A percentile compares a stretch with the other conserved stretches of the same genome.
Evolutionary conservation across 1,140 invertebrate species (phyloP).

Genomic region (Lucilia sericata): DNA sequence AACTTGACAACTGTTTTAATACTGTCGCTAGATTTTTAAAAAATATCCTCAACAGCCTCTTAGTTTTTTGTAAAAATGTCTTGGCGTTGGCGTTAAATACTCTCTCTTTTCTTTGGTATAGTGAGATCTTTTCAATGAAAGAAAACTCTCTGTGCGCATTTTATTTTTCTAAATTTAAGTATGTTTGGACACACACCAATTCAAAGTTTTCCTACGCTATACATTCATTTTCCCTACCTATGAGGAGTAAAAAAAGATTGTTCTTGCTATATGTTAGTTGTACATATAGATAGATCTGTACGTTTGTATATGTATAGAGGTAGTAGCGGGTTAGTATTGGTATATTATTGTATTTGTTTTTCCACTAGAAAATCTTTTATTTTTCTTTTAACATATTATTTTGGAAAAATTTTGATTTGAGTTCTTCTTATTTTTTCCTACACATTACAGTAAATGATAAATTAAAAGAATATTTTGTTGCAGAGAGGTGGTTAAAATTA

Average conservation of each 20-base stretch:
- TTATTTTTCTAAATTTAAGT: conserved; percentile 6
- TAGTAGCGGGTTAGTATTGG: too few relatives aligned
- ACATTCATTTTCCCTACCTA: neutral
- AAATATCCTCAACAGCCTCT: conserved; percentile 35
- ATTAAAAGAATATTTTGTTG: neutral
- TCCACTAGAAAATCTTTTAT: neutral
- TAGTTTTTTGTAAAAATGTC: neutral
- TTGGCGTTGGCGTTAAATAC: conserved; percentile 25
- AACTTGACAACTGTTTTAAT: conserved; percentile 38
- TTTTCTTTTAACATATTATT: neutral
- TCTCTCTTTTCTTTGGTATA: neutral
- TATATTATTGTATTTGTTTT: neutral
- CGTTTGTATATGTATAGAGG: too few relatives aligned
- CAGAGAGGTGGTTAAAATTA: too few relatives aligned
- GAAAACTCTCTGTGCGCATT: conserved; percentile 32
- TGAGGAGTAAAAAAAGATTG: too few relatives aligned
- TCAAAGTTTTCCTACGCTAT: neutral
- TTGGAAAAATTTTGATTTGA: neutral
- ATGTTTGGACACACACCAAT: neutral
- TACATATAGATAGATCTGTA: too few relatives aligned
- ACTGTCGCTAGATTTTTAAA: neutral
- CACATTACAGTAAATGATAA: neutral
- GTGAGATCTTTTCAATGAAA: conserved; percentile 16
- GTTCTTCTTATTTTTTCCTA: neutral
- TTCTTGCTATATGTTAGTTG: too few relatives aligned